phyloP scores from a whole-genome alignment of 2,888 invertebrate genomes.

The Theodoxus fluviatilis region DNA sequence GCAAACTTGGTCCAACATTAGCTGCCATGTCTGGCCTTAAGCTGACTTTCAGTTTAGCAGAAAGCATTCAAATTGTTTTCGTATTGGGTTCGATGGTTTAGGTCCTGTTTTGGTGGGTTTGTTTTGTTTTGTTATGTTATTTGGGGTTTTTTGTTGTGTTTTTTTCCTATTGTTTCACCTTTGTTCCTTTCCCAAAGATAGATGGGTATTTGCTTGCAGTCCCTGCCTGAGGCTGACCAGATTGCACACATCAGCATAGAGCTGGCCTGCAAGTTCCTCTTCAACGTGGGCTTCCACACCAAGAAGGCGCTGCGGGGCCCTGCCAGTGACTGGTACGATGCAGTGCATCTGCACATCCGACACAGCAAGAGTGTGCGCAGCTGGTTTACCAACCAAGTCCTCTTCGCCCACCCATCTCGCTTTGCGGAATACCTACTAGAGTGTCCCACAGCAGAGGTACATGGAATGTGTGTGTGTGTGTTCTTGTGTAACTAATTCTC shows the following conservation, averaged over 20 bases:
- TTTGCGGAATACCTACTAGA: slow-evolving; percentile 88
- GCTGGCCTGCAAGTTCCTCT: slow-evolving; percentile 90
- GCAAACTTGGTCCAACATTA: no score
- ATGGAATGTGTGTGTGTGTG: no score
- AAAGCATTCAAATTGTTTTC: no score
- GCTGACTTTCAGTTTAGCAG: no score
- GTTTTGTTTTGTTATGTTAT: not conserved
- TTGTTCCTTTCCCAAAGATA: not conserved
- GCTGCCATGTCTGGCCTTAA: no score
- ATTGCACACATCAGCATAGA: slow-evolving; percentile 89
- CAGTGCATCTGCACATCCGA: slow-evolving; percentile 61
- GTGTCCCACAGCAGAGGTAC: slow-evolving; percentile 85
- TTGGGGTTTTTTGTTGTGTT: not conserved
- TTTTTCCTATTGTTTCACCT: slow-evolving; percentile 21
- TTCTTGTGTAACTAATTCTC: no score
- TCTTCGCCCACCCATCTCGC: slow-evolving; percentile 86
- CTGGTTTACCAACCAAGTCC: slow-evolving; percentile 90
- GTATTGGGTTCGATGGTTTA: no score
- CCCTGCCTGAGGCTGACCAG: slow-evolving; percentile 81
- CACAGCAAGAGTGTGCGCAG: slow-evolving; percentile 80
- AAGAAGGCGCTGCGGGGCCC: slow-evolving; percentile 92
- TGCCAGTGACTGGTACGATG: slow-evolving; percentile 74
- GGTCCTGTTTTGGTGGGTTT: no score
- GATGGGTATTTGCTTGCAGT: slow-evolving; percentile 41
- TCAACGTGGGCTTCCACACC: slow-evolving; percentile 93